Evolutionary conservation across 2,797 vertebrate genomes (phyloP).

Genomic region (Cirrhinus mrigala): DNA sequence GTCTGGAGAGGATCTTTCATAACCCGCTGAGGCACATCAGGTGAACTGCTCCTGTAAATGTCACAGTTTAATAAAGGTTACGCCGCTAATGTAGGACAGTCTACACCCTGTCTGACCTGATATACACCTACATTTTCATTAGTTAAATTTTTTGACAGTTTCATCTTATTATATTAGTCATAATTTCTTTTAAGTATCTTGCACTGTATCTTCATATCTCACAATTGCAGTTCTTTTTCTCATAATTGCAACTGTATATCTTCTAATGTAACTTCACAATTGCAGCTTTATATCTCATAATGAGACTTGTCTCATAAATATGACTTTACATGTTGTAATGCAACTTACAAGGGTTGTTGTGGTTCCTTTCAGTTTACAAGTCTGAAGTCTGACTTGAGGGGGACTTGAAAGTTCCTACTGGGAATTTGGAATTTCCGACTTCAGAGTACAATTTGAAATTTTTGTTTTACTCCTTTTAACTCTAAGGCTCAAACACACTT

Average conservation of each 20-base stretch:
- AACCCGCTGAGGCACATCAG: slow-evolving; percentile 38
- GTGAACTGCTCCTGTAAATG: slow-evolving; percentile 54
- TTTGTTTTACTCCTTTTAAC: too few relatives aligned
- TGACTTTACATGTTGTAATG: too few relatives aligned
- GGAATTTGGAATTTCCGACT: neutral
- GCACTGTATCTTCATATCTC: too few relatives aligned
- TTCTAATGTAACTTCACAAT: neutral
- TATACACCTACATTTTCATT: neutral
- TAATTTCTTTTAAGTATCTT: too few relatives aligned
- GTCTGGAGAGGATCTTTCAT: slow-evolving; percentile 53
- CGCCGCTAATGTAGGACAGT: slow-evolving; percentile 1
- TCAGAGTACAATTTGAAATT: neutral
- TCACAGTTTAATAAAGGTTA: slow-evolving; percentile 58
- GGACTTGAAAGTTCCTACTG: neutral
- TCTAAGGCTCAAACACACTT: neutral
- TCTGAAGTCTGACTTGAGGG: too few relatives aligned
- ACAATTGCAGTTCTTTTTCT: neutral
- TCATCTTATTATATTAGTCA: neutral
- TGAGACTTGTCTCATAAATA: neutral
- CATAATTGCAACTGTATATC: neutral
- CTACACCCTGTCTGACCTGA: slow-evolving; percentile 18
- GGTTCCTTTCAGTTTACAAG: too few relatives aligned
- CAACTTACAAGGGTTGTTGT: too few relatives aligned
- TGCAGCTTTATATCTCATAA: neutral
- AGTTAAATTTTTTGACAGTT: neutral